Conservation (phyloP, 2,113 vertebrate species). For the Alethe diademata region DNA sequence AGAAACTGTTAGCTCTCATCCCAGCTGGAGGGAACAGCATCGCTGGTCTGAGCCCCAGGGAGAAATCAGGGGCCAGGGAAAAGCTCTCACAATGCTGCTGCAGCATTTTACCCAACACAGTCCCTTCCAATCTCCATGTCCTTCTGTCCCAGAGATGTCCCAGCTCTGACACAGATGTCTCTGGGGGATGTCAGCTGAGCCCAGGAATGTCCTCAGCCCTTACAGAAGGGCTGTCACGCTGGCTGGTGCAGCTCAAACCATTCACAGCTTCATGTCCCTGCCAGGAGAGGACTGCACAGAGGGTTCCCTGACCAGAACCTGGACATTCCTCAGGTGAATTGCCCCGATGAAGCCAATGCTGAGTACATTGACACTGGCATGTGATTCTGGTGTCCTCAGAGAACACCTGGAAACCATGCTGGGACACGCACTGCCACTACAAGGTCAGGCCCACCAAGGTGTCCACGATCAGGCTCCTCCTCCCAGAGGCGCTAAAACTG, state of each 20-base stretch:
- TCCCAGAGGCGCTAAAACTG: background rate
- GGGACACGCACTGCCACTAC: background rate
- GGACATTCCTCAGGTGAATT: background rate
- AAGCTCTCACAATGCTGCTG: background rate
- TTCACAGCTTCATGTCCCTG: background rate
- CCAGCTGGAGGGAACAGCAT: background rate
- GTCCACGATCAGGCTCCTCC: background rate
- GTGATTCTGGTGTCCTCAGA: background rate
- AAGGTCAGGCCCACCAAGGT: background rate
- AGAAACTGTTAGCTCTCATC: background rate
- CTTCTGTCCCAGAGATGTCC: background rate
- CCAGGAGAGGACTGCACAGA: background rate
- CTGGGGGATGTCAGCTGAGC: background rate
- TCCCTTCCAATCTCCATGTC: too few species aligned
- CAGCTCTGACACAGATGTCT: background rate
- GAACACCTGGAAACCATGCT: background rate
- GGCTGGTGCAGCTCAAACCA: background rate
- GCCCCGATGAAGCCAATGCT: background rate
- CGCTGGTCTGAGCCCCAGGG: background rate
- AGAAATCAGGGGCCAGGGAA: background rate
- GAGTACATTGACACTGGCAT: background rate
- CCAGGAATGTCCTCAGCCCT: background rate
- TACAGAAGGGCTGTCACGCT: rapidly evolving
- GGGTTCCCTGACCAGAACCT: background rate
- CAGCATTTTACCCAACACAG: background rate